Evolutionary conservation across 2,888 invertebrate genomes (phyloP), one percentile per base, ranked within the genome.

Genomic region (Ornithoptera priamus): DNA sequence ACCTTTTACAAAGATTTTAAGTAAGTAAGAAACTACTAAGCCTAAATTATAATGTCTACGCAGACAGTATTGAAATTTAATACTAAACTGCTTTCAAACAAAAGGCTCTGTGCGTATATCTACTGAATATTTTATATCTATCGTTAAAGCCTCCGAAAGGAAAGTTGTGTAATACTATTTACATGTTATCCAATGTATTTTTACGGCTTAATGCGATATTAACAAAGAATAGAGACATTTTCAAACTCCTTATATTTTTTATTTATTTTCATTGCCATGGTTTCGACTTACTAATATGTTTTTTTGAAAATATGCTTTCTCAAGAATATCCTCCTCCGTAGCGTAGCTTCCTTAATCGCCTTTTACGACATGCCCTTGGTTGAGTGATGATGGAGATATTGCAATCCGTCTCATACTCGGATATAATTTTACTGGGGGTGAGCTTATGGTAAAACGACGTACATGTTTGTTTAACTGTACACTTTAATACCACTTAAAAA

Each of bases 31-130:
- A 24, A 59, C 18, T 60, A 22, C 56, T 65, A 57, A 65, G 65
- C 65, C 69, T 65, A 61, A 65, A 69, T 65, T 69, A 61, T 57
- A 61, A 69, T 65, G 69, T 61, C 56, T n/a, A 42, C 63, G 82
- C 77, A 56, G 68, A 67, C 20, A 42, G n/a, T 61, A 59, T 57
- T 60, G 39, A 56, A 69, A 42, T 60, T 58, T 58, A 42, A 69
- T 53, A 57, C 65, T 61, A 46, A 50, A 64, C 53, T 67, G 62
- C 22, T 59, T 67, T 63, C n/a, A 63, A 17, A 70, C 58, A 53
- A 24, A 64, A 65, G 65, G 20, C 58, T 61, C 30, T 8, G 30
- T 20, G 46, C 64, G 65, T 62, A 58, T 68, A 39, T 50, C 1
- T 30, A 56, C 46, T 64, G 20, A 59, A 64, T 68, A 64, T 63